Evolutionary conservation across 2,797 vertebrate species (phyloP).

Genomic region (Echiichthys vipera): DNA sequence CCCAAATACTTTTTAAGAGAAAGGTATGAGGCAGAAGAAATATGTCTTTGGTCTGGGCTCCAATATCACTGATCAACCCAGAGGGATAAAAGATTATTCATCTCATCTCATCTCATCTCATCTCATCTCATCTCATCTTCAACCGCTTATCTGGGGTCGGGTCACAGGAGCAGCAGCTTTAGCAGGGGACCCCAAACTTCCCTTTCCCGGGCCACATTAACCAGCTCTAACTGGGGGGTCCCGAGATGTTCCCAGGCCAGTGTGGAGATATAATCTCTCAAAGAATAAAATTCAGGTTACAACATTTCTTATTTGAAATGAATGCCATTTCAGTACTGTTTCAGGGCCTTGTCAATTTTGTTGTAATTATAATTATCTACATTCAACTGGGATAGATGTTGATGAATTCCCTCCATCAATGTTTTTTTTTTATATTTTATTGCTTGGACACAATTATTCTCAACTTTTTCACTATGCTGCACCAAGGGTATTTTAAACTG

Average conservation of each 20-base stretch:
- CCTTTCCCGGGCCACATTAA: too few relatives aligned
- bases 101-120: too few relatives aligned
- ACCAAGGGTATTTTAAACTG: slow-evolving; percentile 15
- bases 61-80: neutral
- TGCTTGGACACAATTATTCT: slow-evolving; percentile 8
- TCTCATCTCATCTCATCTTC: too few relatives aligned
- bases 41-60: too few relatives aligned
- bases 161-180: too few relatives aligned
- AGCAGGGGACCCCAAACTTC: too few relatives aligned
- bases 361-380: slow-evolving; percentile 56
- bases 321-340: slow-evolving; percentile 15
- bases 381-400: slow-evolving; percentile 49
- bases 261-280: too few relatives aligned
- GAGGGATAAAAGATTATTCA: neutral
- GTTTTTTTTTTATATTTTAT: slow-evolving; percentile 22
- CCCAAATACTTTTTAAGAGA: too few relatives aligned
- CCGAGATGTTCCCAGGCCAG: too few relatives aligned
- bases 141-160: too few relatives aligned
- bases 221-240: too few relatives aligned
- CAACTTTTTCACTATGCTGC: neutral
- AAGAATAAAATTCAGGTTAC: neutral
- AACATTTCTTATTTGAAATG: slow-evolving; percentile 23
- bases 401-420: slow-evolving; percentile 30
- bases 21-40: too few relatives aligned
- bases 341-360: slow-evolving; percentile 20